phyloP scores from a whole-genome alignment of 2,113 vertebrate genomes.

The Caranx ignobilis region DNA sequence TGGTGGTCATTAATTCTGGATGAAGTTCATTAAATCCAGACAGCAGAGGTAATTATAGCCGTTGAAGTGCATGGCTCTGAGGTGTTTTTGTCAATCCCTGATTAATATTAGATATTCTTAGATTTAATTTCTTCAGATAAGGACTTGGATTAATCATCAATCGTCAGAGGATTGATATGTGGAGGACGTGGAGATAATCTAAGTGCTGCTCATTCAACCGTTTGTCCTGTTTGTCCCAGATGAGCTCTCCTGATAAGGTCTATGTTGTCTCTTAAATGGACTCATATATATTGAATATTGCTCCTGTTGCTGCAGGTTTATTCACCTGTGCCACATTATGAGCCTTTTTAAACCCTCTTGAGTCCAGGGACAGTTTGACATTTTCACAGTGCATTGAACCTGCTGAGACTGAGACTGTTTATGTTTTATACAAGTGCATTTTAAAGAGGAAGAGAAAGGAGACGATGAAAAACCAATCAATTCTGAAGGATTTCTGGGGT shows the following conservation, averaged over 20 bases:
- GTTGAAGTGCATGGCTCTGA: constrained; percentile 16
- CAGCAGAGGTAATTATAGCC: constrained; percentile 50
- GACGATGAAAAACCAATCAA: too few relatives aligned
- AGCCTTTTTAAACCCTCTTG: too few relatives aligned
- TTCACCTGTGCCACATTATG: not conserved
- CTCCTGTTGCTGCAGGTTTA: not conserved
- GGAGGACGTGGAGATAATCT: not conserved
- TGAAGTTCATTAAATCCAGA: constrained; percentile 54
- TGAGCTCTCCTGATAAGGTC: not conserved
- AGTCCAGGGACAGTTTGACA: too few relatives aligned
- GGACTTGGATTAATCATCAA: constrained; percentile 18
- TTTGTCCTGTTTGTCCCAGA: constrained; percentile 2
- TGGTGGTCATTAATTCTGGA: constrained; percentile 6
- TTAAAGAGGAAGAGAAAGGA: not conserved
- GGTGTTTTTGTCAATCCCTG: constrained; percentile 31
- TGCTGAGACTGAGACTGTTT: too few relatives aligned
- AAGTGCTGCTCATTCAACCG: not conserved
- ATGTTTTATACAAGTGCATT: not conserved
- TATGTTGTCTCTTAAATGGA: not conserved
- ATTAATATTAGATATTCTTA: constrained; percentile 45
- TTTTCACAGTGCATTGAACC: not conserved
- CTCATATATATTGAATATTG: not conserved
- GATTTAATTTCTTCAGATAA: constrained; percentile 14
- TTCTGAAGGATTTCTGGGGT: too few relatives aligned
- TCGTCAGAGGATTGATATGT: not conserved